Base-by-base conservation (phyloP, 2,113 vertebrate genomes). In the Odocoileus hemionus region DNA sequence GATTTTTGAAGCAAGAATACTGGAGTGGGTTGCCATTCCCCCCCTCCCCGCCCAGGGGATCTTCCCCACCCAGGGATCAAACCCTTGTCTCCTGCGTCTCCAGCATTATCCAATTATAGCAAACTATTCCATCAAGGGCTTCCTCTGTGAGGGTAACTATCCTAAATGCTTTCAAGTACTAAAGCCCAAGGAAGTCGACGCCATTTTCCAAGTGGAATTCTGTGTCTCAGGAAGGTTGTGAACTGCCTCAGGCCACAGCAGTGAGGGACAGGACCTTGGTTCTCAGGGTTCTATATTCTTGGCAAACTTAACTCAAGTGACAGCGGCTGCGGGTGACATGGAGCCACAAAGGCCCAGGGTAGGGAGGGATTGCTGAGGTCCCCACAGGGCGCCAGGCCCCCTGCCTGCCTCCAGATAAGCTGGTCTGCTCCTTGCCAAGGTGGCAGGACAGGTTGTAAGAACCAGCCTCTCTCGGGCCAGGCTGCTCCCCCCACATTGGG, bases 361-460 rank as follows among this genome's bases (percentile, higher is more conserved):
- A 13, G 67, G 36, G 13, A 90, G 47, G 45, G 30, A 89, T 13
- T 21, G 28, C 50, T 14, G 43, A 82, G 33, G 5, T 52, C 33
- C 67, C 70, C 10, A 0, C 16, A 17, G 82, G 30, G 54, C 2
- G 8, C 87, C 70, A 3, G 43, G 33, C 3, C 16, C 67, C 21
- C 86, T 86, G 15, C 15, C 82, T 89, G 21, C 64, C 92, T 25
- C 39, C 8, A 2, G 74, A 58, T n/a, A 39, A 55, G 36, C 93
- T 58, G 85, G 55, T 39, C 50, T 14, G 33, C 70, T 92, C n/a
- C 70, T 82, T 67, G 52, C 67, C 91, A 79, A 82, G 61, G 96
- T 94, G 61, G 95, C 82, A 79, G 95, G 89, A 91, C 94, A 79
- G 95, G 97, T 91, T 79, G 43, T 91, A 84, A 86, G 89, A 78